Evolutionary conservation across 2,113 vertebrate genomes (phyloP).

Genomic region (Polypterus bichir): DNA sequence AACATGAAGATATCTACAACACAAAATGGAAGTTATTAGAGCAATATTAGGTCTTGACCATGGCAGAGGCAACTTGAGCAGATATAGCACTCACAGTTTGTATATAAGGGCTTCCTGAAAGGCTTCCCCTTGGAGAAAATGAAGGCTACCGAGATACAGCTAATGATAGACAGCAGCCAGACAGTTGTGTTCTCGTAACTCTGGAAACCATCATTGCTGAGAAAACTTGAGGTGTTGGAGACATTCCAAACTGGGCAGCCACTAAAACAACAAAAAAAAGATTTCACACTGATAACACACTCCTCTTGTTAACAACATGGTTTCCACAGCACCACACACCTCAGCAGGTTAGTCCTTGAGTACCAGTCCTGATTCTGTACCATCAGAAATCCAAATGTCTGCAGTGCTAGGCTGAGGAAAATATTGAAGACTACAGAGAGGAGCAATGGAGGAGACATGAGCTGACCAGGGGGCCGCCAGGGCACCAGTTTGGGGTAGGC

Average conservation of each 20-base stretch:
- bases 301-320: background rate
- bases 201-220: conserved; percentile 23
- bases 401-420: conserved; percentile 47
- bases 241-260: conserved; percentile 28
- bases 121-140: conserved; percentile 62
- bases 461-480: conserved; percentile 46
- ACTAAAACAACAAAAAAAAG: conserved; percentile 20
- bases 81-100: conserved; percentile 49
- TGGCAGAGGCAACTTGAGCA: background rate
- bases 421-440: conserved; percentile 56
- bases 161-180: conserved; percentile 56
- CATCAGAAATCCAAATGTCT: conserved; percentile 45
- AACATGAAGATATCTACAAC: conserved; percentile 48
- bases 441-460: conserved; percentile 52
- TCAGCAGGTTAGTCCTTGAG: background rate
- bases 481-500: conserved; percentile 52
- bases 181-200: conserved; percentile 60
- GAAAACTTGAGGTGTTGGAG: background rate
- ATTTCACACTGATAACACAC: background rate
- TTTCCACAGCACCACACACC: background rate
- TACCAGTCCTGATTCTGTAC: conserved; percentile 62
- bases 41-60: background rate
- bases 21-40: conserved; percentile 12
- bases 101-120: conserved; percentile 55
- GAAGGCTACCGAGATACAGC: conserved; percentile 49